A percentile compares a stretch with the other conserved stretches of the same genome.
phyloP scores from a whole-genome alignment of 2,113 vertebrate species.

The Labeo catla region DNA sequence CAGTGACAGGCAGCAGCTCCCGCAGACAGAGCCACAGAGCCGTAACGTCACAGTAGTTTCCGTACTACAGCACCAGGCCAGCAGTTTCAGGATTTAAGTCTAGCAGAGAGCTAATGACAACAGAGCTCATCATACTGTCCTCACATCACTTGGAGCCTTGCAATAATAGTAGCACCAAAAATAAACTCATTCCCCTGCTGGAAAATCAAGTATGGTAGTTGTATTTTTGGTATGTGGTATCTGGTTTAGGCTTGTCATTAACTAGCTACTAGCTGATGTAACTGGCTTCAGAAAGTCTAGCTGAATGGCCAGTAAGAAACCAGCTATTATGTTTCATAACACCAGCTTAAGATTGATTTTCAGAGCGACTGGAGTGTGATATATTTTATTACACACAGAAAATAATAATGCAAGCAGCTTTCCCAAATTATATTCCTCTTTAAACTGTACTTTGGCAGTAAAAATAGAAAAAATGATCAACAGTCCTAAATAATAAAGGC shows the following conservation, averaged over 20 bases:
- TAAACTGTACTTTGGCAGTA: neutral
- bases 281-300: conserved; percentile 7
- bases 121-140: neutral
- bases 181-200: neutral
- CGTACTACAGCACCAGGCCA: neutral
- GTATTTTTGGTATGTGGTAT: neutral
- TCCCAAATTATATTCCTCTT: neutral
- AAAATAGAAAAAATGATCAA: too few species aligned
- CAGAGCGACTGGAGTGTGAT: neutral
- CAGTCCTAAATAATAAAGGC: neutral
- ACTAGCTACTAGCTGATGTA: neutral
- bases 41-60: conserved; percentile 5
- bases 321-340: neutral
- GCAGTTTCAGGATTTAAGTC: neutral
- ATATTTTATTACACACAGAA: neutral
- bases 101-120: neutral
- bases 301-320: neutral
- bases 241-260: neutral
- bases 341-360: neutral
- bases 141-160: neutral
- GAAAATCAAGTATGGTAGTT: neutral
- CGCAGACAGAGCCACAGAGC: neutral
- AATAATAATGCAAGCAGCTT: neutral
- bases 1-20: conserved; percentile 35
- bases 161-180: neutral